Evolutionary conservation across 2,888 invertebrate genomes (phyloP), one percentile per base, ranked within the genome.

Genomic region (Meganola albula): DNA sequence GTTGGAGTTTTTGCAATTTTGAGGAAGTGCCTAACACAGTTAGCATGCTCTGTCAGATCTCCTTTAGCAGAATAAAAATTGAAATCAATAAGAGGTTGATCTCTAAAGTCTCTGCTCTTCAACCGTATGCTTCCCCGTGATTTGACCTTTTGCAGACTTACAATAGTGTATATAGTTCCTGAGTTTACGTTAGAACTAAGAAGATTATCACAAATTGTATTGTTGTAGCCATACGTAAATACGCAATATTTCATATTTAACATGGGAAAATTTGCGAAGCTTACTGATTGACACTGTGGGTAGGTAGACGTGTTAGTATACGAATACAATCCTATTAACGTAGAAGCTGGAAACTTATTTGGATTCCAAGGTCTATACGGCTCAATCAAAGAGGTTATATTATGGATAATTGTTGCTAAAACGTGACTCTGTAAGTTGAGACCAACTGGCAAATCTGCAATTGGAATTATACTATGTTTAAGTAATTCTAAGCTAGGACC

Each of bases 91-190:
- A 53, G n/a, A 1, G 70, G 61, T 1, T 41, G 23, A 8, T 64
- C 64, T 10, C 53, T 44, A 2, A 67, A 70, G 30, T 74, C 37
- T 1, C 39, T 52, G 26, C 57, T 72, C 27, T 40, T 55, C 5
- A 75, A 37, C 18, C 37, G 47, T 2, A 77, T 44, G 13, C 33
- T 43, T 5, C 80, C 79, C 41, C 58, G 62, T 1, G 70, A 68
- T 31, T 62, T 37, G 0, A 59, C 70, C 23, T 62, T 58, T 12
- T 73, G 37, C 8, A 62, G 47, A 3, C 53, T 48, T 4, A 72
- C 27, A 1, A 64, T 13, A 0, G 64, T 16, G 20, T 63, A 64
- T 12, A 72, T 32, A 8, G 44, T 53, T 10, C 71, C 60, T 13
- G 46, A 32, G 2, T 48, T 33, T 3, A 48, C 30, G n/a, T 53